Conservation (phyloP, 2,797 vertebrate species). For the Pelobates cultripes region DNA sequence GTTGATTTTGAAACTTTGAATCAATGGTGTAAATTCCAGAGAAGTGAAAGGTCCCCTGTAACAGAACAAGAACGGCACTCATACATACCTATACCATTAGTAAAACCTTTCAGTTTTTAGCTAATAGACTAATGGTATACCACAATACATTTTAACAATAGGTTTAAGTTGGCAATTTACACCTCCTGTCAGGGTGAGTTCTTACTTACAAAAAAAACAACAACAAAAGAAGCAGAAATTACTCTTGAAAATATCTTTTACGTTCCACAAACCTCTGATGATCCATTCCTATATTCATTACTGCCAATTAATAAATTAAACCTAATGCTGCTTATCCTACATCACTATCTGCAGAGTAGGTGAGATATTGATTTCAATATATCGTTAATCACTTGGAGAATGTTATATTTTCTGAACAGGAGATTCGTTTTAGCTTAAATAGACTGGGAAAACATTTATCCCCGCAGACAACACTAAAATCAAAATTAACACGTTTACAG, state of each 20-base stretch:
- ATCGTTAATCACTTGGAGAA: neutral
- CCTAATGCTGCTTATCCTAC: neutral
- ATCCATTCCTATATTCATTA: conserved; percentile 3
- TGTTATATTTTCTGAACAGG: conserved; percentile 3
- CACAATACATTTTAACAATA: conserved; percentile 3
- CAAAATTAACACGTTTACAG: too few relatives aligned
- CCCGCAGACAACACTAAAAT: neutral
- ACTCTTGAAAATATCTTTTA: neutral
- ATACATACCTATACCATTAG: too few relatives aligned
- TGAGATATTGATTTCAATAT: conserved; percentile 6
- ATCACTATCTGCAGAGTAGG: neutral
- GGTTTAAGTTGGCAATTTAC: neutral
- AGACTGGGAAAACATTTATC: neutral
- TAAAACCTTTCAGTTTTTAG: neutral
- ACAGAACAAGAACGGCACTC: too few relatives aligned
- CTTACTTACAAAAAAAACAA: neutral
- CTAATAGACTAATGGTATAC: too few relatives aligned
- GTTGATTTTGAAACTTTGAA: too few relatives aligned
- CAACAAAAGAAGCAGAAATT: conserved; percentile 1
- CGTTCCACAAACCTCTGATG: neutral
- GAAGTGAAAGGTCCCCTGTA: too few relatives aligned
- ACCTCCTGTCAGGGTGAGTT: neutral
- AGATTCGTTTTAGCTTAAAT: conserved; percentile 10
- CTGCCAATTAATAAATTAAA: neutral
- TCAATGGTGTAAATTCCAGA: too few relatives aligned